These are phyloP conservation scores for Melanotaenia nigrans DNA, from an alignment of 2,797 vertebrate species.

Conservation along the genomic window DNA sequence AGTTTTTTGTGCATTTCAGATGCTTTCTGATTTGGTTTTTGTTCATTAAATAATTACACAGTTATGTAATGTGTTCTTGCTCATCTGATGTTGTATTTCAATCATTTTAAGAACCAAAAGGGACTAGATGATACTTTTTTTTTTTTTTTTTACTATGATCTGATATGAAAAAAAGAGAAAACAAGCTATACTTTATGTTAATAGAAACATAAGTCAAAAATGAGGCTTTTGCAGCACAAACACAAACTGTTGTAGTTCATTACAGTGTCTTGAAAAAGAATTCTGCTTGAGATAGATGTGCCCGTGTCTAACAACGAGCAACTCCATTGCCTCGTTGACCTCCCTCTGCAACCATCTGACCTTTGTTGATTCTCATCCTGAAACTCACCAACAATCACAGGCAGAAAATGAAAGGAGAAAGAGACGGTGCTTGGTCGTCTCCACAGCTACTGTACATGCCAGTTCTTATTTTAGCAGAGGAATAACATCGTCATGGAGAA, in stretches of 20 bases:
- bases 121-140: not conserved
- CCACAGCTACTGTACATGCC: constrained; percentile 48
- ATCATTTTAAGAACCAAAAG: not conserved
- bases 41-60: no score
- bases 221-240: not conserved
- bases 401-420: constrained; percentile 46
- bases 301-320: constrained; percentile 51
- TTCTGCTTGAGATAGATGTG: constrained; percentile 53
- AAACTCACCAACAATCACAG: constrained; percentile 39
- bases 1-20: not conserved
- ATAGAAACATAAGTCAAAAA: not conserved
- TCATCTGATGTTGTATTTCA: not conserved
- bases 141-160: not conserved
- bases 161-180: not conserved
- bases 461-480: constrained; percentile 64
- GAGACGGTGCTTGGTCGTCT: constrained; percentile 51
- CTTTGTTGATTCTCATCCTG: constrained; percentile 59
- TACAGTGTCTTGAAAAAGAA: constrained; percentile 10
- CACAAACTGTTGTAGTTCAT: constrained; percentile 11
- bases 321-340: constrained; percentile 62
- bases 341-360: constrained; percentile 58
- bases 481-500: constrained; percentile 52
- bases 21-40: not conserved
- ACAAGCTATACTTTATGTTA: not conserved
- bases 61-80: not conserved